These are phyloP conservation scores for Thecophora atra DNA, from an alignment of 2,888 invertebrate genomes.

Conservation along the genomic window DNA sequence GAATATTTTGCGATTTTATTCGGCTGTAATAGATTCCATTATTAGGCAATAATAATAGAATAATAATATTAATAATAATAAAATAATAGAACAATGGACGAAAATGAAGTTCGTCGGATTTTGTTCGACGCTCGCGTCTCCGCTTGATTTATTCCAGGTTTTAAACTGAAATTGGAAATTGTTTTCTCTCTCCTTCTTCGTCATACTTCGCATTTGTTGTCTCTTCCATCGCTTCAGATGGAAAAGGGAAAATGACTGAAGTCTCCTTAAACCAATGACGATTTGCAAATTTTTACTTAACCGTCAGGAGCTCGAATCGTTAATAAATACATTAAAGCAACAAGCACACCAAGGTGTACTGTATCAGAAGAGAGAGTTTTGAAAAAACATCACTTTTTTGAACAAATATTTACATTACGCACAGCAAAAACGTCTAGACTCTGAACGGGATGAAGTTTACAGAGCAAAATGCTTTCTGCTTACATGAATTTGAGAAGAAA, in stretches of 20 bases:
- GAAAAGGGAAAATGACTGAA: slow-evolving; percentile 8
- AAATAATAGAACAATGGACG: too few relatives aligned
- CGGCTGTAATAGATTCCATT: too few relatives aligned
- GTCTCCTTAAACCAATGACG: too few relatives aligned
- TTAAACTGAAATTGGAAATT: too few relatives aligned
- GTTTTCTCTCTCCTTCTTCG: too few relatives aligned
- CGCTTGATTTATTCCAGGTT: too few relatives aligned
- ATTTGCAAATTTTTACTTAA: slow-evolving; percentile 20
- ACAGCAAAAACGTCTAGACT: slow-evolving; percentile 2
- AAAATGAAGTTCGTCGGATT: too few relatives aligned
- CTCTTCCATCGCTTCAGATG: too few relatives aligned
- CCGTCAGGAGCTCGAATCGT: not conserved
- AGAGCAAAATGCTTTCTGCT: not conserved
- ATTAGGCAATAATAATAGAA: too few relatives aligned
- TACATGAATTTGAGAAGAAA: not conserved
- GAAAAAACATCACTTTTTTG: not conserved
- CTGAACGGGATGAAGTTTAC: not conserved
- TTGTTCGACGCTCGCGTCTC: too few relatives aligned
- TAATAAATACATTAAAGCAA: not conserved
- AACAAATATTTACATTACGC: slow-evolving; percentile 26
- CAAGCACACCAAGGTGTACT: not conserved
- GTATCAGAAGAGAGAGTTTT: not conserved
- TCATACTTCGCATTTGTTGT: too few relatives aligned
- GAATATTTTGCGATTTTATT: not conserved
- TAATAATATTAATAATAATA: too few relatives aligned